phyloP scores from a whole-genome alignment of 2,888 invertebrate genomes.

The Schizaphis graminum region DNA sequence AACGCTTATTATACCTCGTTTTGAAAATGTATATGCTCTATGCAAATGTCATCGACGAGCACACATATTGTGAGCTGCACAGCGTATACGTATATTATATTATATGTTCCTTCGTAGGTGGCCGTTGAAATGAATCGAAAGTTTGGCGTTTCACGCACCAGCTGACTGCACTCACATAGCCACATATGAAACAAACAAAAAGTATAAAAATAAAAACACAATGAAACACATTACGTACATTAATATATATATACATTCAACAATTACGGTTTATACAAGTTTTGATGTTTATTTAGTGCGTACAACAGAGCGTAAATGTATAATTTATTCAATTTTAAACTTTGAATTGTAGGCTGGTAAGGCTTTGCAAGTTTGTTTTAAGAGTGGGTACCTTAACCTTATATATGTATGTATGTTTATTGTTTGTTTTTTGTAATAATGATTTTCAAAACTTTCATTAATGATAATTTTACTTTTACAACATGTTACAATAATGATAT shows the following conservation, averaged over 20 bases:
- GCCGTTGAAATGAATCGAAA: constrained; percentile 14
- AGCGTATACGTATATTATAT: not conserved
- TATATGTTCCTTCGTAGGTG: not conserved
- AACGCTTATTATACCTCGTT: not conserved
- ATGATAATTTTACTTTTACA: not conserved
- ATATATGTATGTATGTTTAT: not conserved
- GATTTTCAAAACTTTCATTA: not conserved
- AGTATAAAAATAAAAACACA: not conserved
- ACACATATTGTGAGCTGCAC: not conserved
- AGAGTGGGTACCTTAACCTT: not conserved
- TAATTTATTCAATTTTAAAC: constrained; percentile 26
- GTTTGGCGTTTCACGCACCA: constrained; percentile 10
- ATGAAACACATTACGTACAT: not conserved
- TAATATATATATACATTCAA: not conserved
- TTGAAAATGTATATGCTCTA: not conserved
- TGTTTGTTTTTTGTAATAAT: constrained; percentile 11
- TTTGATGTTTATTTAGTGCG: constrained; percentile 22
- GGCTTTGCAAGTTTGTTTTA: constrained; percentile 22
- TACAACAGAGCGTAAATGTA: not conserved
- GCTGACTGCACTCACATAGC: not conserved
- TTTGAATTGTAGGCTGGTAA: constrained; percentile 9
- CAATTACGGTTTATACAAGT: constrained; percentile 8
- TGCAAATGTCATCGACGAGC: not conserved
- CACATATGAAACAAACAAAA: constrained; percentile 16
- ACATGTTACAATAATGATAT: not conserved